Evolutionary conservation across 2,888 invertebrate genomes (phyloP), one percentile per base, ranked within the genome.

Genomic region (Platycnemis pennipes): DNA sequence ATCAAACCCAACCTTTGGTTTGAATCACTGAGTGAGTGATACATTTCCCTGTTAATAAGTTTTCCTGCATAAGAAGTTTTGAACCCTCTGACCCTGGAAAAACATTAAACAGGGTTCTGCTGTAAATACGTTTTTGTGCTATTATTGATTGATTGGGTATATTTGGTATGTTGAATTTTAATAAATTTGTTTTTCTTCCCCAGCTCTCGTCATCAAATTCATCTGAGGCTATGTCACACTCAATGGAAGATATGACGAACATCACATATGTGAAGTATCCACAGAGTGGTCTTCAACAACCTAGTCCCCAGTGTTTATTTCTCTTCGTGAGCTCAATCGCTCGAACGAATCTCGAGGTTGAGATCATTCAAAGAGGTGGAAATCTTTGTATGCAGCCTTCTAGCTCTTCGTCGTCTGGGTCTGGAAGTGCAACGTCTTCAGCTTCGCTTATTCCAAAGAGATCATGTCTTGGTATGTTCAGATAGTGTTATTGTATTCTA

Each of bases 221-320:
- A 95, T 98, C 98, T 0, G 98, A 99, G 96, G 99, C 99, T 94
- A 98, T 99, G 97, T 98, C 98, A 87, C 98, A 98, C 96, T 98
- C 98, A 46, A 99, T 99, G 99, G 99, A 99, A 96, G 99, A 99
- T 96, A 98, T 99, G 98, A 98, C 99, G 11, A 98, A 98, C 96
- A 98, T 98, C 95, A 99, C 99, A 7, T 98, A 98, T 96, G 97
- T 98, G 95, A 98, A 98, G 96, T 98, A 98, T 96, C 98, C 98
- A 96, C 98, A 98, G 95, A 98, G 98, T 97, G 97, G 96, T 94
- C 97, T 97, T 94, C 97, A 97, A 95, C 97, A 97, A 5, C 97
- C 97, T 95, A 97, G 97, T 95, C 97, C 97, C 94, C 98, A 98
- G 95, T 98, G 98, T 96, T 97, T 99, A 95, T 98, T 99, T 96